These are phyloP conservation scores for Scaptomyza montana DNA, from an alignment of 1,140 invertebrate genomes.

Conservation along the genomic window DNA sequence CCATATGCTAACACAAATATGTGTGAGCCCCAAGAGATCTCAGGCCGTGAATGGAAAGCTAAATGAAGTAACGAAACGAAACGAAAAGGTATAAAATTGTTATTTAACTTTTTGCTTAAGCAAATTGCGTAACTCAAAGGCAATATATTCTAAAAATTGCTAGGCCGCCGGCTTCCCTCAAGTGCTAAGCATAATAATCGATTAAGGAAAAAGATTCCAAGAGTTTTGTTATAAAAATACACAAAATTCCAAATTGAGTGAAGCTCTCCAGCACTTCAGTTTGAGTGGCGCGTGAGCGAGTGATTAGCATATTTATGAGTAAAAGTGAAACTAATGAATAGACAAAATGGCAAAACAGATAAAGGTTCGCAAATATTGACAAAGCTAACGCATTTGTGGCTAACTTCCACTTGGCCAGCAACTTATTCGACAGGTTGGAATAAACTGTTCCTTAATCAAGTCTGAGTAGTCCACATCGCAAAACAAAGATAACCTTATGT, in stretches of 20 bases:
- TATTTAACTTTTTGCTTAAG: conserved; percentile 71
- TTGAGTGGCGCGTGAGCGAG: conserved; percentile 49
- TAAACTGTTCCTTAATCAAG: neutral
- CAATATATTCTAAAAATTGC: conserved; percentile 59
- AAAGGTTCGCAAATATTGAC: conserved; percentile 75
- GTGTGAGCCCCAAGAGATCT: conserved; percentile 4
- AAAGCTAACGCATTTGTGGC: conserved; percentile 37
- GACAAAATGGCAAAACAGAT: conserved; percentile 32
- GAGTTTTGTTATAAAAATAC: conserved; percentile 38
- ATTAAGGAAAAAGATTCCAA: conserved; percentile 11
- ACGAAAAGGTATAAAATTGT: conserved; percentile 19
- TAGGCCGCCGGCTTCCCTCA: conserved; percentile 11
- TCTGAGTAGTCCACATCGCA: neutral
- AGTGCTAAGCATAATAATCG: conserved; percentile 39
- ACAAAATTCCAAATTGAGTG: conserved; percentile 12
- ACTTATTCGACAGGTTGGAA: conserved; percentile 24
- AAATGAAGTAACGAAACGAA: neutral
- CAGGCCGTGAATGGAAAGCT: conserved; percentile 19
- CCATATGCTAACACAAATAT: conserved; percentile 28
- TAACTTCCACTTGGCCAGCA: conserved; percentile 4
- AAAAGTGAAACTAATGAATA: conserved; percentile 78
- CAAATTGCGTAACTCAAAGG: conserved; percentile 58
- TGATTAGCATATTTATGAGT: conserved; percentile 81
- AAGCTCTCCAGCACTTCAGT: neutral
- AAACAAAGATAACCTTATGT: conserved; percentile 46